A percentile compares a stretch with the other conserved stretches of the same genome.
phyloP scores from a whole-genome alignment of 2,113 vertebrate species.

The Dromas ardeola region DNA sequence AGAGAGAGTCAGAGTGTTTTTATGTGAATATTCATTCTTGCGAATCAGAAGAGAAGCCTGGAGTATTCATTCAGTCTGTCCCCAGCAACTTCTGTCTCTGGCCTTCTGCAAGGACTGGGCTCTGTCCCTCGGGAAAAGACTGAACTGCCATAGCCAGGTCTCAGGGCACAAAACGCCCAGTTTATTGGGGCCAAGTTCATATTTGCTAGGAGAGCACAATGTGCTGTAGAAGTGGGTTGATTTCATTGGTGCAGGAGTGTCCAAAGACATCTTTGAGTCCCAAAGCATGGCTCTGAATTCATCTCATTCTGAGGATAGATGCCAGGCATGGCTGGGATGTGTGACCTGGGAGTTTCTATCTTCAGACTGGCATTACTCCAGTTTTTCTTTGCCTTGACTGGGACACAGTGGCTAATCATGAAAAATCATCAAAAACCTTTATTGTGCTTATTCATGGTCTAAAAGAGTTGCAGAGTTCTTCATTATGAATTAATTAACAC shows the following conservation, averaged over 20 bases:
- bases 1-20: not conserved
- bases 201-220: not conserved
- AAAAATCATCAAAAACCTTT: not conserved
- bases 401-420: not conserved
- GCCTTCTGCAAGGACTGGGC: not conserved
- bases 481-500: not conserved
- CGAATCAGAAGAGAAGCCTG: not conserved
- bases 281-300: not conserved
- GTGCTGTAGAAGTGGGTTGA: not conserved
- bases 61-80: not conserved
- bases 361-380: not conserved
- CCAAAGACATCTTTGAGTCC: not conserved
- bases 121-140: not conserved
- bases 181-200: not conserved
- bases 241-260: not conserved
- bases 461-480: not conserved
- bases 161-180: not conserved
- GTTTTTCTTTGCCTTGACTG: not conserved
- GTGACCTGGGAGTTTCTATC: not conserved
- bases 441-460: not conserved
- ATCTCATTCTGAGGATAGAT: not conserved
- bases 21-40: not conserved
- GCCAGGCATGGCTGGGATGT: not conserved
- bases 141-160: not conserved
- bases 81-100: not conserved